Evolutionary conservation across 2,888 invertebrate species (phyloP).

Genomic region (Abscondita cerata): DNA sequence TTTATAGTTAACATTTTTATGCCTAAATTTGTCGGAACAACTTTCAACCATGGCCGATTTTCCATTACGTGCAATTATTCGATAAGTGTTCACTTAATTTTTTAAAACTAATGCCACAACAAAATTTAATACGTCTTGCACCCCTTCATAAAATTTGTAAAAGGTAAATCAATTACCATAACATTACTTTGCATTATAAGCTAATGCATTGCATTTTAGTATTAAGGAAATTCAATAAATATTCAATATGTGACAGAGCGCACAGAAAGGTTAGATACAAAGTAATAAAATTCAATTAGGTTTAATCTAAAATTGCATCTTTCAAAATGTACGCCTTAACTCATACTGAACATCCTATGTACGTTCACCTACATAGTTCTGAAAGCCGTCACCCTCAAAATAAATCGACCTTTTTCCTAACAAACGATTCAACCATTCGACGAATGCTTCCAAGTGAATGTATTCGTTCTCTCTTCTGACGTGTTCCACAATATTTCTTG

Average conservation of each 20-base stretch:
- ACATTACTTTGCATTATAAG: too few species aligned
- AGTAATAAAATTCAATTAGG: slow-evolving; percentile 31
- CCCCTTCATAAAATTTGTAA: too few species aligned
- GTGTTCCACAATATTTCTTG: slow-evolving; percentile 32
- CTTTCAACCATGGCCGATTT: too few species aligned
- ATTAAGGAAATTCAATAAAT: too few species aligned
- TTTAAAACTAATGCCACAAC: too few species aligned
- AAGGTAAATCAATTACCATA: too few species aligned
- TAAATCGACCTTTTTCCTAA: slow-evolving; percentile 43
- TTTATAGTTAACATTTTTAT: too few species aligned
- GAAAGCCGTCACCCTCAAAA: slow-evolving; percentile 43
- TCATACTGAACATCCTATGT: slow-evolving; percentile 26
- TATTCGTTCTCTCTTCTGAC: slow-evolving; percentile 37
- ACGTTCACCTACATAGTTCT: slow-evolving; percentile 40
- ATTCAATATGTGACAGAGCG: not conserved
- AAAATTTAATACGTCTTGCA: too few species aligned
- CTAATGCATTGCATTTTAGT: too few species aligned
- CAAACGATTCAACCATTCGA: slow-evolving; percentile 40
- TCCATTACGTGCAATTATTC: too few species aligned
- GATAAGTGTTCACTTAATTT: too few species aligned
- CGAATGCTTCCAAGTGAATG: slow-evolving; percentile 39
- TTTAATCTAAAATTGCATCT: slow-evolving; percentile 30
- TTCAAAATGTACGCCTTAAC: slow-evolving; percentile 23
- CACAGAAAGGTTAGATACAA: slow-evolving; percentile 13
- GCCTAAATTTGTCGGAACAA: too few species aligned